Evolutionary conservation across 1,140 invertebrate genomes (phyloP), one percentile per base, ranked within the genome.

Genomic region (Cephus cinctus): DNA sequence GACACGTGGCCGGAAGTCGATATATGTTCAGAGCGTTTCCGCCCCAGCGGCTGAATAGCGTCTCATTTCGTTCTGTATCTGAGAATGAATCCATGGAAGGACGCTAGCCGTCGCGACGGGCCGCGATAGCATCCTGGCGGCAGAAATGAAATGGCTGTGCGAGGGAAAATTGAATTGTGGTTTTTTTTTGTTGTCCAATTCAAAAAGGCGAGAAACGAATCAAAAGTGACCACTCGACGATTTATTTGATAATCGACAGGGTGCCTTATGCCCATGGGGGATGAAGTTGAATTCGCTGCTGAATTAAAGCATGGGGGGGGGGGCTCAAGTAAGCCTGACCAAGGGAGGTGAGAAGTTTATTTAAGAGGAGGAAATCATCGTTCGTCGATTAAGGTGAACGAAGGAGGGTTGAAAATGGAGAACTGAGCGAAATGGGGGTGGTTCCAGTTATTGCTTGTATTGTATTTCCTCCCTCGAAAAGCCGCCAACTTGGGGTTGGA

Each of bases 171-270:
- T 41, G 44, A 42, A 41, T 46, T 25, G 21, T 32, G 22, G 22
- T 32, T 27, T 22, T 1, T 16, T 22, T 12, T 4, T 34, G 22
- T 14, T 30, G 23, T 43, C n/a, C 18, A 36, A 25, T 27, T 4
- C 12, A n/a, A n/a, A n/a, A n/a, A n/a, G n/a, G n/a, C n/a, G 18
- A 36, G 45, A 40, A 49, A 50, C 55, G 55, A 62, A 66, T 67
- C 64, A 63, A 65, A 52, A 67, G 55, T 67, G 64, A 67, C 64
- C 64, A 67, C 64, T 67, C 53, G 56, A 63, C 50, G 40, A 59
- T 57, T 42, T 63, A 25, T 39, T 41, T 32, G 19, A 5, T 18
- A 3, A 35, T 38, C 15, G 14, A 18, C 15, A 15, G 11, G 23
- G 22, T 23, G 22, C 30, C 2, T 15, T 9, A 19, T n/a, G 18